These are phyloP conservation scores for Bradypodion pumilum DNA, from an alignment of 2,797 vertebrate genomes.

Conservation along the genomic window DNA sequence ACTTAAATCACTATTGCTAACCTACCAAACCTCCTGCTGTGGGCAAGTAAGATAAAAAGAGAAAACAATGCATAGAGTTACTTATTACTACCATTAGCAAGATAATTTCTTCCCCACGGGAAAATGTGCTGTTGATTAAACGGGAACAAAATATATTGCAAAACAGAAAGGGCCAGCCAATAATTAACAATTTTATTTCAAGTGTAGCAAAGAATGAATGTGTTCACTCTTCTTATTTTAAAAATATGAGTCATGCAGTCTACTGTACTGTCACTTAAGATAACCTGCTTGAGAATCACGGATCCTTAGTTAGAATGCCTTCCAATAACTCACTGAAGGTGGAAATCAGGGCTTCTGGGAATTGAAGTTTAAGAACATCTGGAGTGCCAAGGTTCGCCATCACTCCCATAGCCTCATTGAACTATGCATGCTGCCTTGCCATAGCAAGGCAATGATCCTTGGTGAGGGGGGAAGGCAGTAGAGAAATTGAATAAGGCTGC, in stretches of 20 bases:
- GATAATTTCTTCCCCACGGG: neutral
- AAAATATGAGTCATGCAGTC: neutral
- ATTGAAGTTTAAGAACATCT: too few species aligned
- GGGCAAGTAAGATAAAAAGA: neutral
- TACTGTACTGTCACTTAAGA: neutral
- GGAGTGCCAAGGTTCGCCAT: too few species aligned
- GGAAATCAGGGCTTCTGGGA: too few species aligned
- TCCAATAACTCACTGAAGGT: neutral
- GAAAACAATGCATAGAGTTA: too few species aligned
- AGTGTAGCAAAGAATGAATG: neutral
- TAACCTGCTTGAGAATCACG: neutral
- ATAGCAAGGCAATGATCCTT: too few species aligned
- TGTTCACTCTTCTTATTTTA: neutral
- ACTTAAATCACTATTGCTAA: neutral
- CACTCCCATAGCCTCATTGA: too few species aligned
- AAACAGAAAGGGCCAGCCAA: neutral
- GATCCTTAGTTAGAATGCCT: neutral
- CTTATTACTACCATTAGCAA: neutral
- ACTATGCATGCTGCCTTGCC: too few species aligned
- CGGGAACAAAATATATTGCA: neutral
- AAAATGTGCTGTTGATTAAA: neutral
- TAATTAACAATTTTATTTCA: neutral
- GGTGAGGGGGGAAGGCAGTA: neutral
- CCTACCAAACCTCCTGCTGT: neutral
- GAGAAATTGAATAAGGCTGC: neutral